These are phyloP conservation scores for Struthidea cinerea DNA, from an alignment of 2,113 vertebrate genomes.

Conservation along the genomic window DNA sequence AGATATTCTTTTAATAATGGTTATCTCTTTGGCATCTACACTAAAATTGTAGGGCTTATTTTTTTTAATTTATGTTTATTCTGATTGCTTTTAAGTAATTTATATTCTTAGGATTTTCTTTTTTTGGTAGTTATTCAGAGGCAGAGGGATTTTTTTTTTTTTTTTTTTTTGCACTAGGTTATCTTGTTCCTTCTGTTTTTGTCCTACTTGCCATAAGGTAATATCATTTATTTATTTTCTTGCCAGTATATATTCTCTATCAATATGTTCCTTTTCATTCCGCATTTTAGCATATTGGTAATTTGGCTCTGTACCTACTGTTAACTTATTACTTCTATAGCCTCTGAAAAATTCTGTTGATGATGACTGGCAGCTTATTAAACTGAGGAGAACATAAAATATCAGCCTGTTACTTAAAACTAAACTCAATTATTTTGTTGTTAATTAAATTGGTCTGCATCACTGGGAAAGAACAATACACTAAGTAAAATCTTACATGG, in stretches of 20 bases:
- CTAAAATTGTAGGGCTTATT: neutral
- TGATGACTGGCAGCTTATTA: slow-evolving; percentile 17
- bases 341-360: slow-evolving; percentile 1
- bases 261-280: slow-evolving; percentile 33
- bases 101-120: neutral
- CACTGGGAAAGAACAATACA: neutral
- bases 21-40: neutral
- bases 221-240: neutral
- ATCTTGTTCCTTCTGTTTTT: neutral
- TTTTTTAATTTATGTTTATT: neutral
- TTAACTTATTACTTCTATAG: neutral
- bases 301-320: neutral
- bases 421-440: slow-evolving; percentile 5
- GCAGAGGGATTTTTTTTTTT: neutral
- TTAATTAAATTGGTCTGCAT: slow-evolving; percentile 17
- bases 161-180: neutral
- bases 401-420: neutral
- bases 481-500: neutral
- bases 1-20: neutral
- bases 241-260: neutral
- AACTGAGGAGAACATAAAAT: neutral
- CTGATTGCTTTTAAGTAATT: neutral
- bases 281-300: neutral
- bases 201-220: neutral
- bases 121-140: neutral